Evolutionary conservation across 2,888 invertebrate species (phyloP), one percentile per base, ranked within the genome.

Genomic region (Cephus spinipes): DNA sequence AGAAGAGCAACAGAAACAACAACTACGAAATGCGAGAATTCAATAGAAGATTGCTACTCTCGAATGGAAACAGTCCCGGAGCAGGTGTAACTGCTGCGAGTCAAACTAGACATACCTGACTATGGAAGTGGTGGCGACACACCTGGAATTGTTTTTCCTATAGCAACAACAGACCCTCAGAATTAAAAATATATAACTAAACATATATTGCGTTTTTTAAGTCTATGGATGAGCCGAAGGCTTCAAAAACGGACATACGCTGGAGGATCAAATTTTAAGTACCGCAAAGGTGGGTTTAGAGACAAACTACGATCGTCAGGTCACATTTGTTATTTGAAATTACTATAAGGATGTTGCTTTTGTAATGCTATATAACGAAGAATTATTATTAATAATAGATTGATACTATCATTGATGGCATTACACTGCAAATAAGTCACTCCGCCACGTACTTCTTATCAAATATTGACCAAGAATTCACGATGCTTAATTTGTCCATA

Each of bases 1-100:
- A 94, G 81, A 95, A 94, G 90, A 94, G 94, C 80, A 95, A 95
- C 91, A 95, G 95, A 76, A 96, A 96, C 92, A 96, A 96, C 91
- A 96, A 95, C 89, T 96, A 96, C 92, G 96, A 96, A 91, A 94
- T 96, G 94, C 94, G 95, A 75, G 96, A 96, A 92, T 93, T 96
- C 87, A 95, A 93, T 79, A 84, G 90, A 74, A 85, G 90, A 80
- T 82, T 92, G 83, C 83, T 91, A 82, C 83, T 90, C 79, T 89
- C 90, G 79, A 91, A 89, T 78, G 89, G 90, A 32, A 85, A 86
- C 40, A 88, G 88, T 79, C 89, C 89, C 91, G 84, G 92, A 92
- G 80, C 93, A 92, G 84, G 93, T 91, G 87, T 93, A 92, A 91
- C 91, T 92, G 88, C 93, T 92, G 81, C 91, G 92, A 88, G 92